Conservation (phyloP, 1,140 invertebrate genomes). For the Brachionus rotundiformis region DNA sequence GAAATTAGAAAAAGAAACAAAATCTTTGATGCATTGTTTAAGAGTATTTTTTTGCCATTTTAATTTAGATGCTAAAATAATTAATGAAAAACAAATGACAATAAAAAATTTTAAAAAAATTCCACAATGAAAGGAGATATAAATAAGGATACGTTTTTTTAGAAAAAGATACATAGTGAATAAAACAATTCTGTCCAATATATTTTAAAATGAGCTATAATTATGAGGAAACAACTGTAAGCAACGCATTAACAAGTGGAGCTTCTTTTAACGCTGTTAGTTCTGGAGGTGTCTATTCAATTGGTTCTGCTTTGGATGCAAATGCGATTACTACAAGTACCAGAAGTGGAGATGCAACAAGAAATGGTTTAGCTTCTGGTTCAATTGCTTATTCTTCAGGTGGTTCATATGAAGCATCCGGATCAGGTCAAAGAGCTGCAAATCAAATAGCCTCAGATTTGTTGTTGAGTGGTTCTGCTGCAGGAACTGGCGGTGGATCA, state of each 20-base stretch:
- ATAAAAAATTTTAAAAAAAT: not conserved
- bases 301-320: not conserved
- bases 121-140: not conserved
- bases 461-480: not conserved
- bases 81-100: not conserved
- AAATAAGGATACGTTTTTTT: not conserved
- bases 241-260: not conserved
- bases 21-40: not conserved
- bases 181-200: not conserved
- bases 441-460: not conserved
- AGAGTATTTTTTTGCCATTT: not conserved
- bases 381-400: not conserved
- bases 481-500: too few relatives aligned
- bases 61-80: not conserved
- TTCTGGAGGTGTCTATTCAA: not conserved
- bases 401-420: not conserved
- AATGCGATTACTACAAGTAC: not conserved
- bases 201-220: slow-evolving; percentile 3
- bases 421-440: slow-evolving; percentile 3
- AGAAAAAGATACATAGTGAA: not conserved
- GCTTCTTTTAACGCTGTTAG: not conserved
- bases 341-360: not conserved
- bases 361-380: not conserved
- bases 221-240: not conserved
- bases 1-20: not conserved